Conservation (phyloP, 1,140 invertebrate genomes). For the Sycophaga agraensis region DNA sequence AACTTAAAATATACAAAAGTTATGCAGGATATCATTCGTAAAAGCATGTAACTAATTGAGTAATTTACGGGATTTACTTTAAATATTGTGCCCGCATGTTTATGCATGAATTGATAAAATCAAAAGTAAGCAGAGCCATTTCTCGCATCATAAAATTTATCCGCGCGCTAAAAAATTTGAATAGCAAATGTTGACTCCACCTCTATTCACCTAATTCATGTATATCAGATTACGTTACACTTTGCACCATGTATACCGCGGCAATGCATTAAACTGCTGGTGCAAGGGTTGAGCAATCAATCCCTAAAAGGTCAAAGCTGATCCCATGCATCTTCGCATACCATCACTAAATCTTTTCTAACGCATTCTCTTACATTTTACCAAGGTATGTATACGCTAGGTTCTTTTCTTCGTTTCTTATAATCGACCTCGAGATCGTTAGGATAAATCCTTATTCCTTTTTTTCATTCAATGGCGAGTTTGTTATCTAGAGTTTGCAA, state of each 20-base stretch:
- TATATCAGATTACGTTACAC: conserved; percentile 1
- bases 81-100: conserved; percentile 13
- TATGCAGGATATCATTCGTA: neutral
- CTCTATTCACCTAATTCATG: conserved; percentile 10
- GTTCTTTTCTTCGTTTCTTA: conserved; percentile 5
- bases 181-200: conserved; percentile 24
- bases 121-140: conserved; percentile 23
- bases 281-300: neutral
- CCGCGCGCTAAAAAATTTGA: conserved; percentile 20
- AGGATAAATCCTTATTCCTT: neutral
- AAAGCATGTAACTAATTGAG: conserved; percentile 12
- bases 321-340: too few species aligned
- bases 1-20: neutral
- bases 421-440: neutral
- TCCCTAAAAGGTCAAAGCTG: neutral
- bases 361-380: too few species aligned
- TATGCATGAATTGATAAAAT: conserved; percentile 26
- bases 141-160: conserved; percentile 26
- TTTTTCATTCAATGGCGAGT: neutral
- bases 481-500: conserved; percentile 2
- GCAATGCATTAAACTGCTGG: neutral
- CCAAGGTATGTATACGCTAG: neutral
- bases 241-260: neutral
- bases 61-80: conserved; percentile 5
- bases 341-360: too few species aligned